These are phyloP conservation scores for Penaeus chinensis DNA, from an alignment of 1,140 invertebrate genomes.

Conservation along the genomic window DNA sequence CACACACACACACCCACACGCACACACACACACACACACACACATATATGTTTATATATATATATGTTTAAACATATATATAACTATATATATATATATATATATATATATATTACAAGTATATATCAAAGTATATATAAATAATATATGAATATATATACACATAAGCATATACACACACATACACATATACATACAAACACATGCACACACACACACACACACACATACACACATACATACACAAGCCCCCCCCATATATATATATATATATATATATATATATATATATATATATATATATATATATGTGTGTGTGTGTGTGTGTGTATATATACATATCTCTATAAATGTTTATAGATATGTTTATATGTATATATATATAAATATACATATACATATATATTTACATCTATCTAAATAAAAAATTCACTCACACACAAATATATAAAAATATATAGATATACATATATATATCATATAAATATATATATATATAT, in stretches of 20 bases:
- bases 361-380: no score
- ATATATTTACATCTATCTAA: background rate
- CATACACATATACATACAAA: background rate
- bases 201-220: background rate
- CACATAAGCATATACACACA: background rate
- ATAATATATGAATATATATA: background rate
- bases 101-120: slow-evolving; percentile 1
- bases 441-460: no score
- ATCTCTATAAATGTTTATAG: no score
- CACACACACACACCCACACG: background rate
- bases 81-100: slow-evolving; percentile 21
- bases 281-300: background rate
- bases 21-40: background rate
- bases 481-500: no score
- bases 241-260: background rate
- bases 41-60: background rate
- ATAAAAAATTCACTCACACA: background rate
- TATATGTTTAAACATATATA: background rate
- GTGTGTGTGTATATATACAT: background rate
- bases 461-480: no score
- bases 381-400: no score
- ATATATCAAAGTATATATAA: background rate
- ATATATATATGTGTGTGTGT: background rate
- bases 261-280: background rate
- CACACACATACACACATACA: background rate